These are phyloP conservation scores for Daphoenositta chrysoptera DNA, from an alignment of 2,113 vertebrate species.

Conservation along the genomic window DNA sequence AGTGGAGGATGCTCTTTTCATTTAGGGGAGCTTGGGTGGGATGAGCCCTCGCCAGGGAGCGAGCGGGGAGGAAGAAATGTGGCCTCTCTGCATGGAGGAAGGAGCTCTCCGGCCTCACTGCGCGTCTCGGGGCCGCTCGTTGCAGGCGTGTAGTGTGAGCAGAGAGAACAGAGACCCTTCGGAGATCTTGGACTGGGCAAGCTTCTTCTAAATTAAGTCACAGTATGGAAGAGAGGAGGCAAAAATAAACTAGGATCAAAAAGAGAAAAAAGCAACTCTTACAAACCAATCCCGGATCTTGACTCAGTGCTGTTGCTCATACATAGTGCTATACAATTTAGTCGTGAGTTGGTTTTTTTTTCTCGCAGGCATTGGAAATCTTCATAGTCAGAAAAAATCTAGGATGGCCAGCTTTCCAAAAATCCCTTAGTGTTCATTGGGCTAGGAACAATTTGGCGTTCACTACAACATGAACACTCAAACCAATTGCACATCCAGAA, in stretches of 20 bases:
- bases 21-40: neutral
- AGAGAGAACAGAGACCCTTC: constrained; percentile 18
- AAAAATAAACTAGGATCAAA: constrained; percentile 69
- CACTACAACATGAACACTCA: constrained; percentile 82
- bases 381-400: neutral
- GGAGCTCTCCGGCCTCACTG: neutral
- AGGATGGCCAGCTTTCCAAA: constrained; percentile 61
- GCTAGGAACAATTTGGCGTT: constrained; percentile 68
- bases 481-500: constrained; percentile 75
- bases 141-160: neutral
- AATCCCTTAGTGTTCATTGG: constrained; percentile 63
- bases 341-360: neutral
- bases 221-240: constrained; percentile 75
- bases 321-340: constrained; percentile 83
- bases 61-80: neutral
- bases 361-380: constrained; percentile 40
- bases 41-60: neutral
- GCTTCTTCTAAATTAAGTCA: constrained; percentile 70
- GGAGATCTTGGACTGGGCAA: constrained; percentile 43
- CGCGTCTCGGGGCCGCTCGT: neutral
- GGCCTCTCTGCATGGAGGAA: neutral
- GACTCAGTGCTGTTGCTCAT: constrained; percentile 70
- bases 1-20: neutral
- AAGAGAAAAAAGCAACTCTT: constrained; percentile 14
- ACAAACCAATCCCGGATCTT: constrained; percentile 34